Base-by-base conservation (phyloP, 2,888 invertebrate species). In the Miltochrista miniata region DNA sequence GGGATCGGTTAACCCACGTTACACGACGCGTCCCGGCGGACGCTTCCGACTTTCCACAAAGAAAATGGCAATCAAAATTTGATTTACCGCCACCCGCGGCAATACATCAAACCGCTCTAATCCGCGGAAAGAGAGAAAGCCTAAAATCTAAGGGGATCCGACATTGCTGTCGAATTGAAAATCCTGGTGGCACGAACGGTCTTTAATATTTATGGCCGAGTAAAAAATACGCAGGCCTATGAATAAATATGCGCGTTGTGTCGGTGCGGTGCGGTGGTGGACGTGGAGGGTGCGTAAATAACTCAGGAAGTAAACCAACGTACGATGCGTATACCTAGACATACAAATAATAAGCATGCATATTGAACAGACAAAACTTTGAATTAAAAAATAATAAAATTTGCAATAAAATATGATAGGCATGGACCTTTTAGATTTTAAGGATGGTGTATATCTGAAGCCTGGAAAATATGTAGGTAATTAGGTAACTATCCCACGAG, bases 51-150 rank as follows among this genome's bases (percentile, higher is more conserved):
- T 87, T 87, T 88, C 86, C 79, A 89, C 89, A 90, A 89, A 90
- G 90, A 90, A 90, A 90, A 90, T 89, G 85, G 81, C 91, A 91
- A 91, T 91, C 90, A 89, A 90, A 90, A 91, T 91, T 91, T 90
- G 90, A 90, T 91, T 91, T 91, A 91, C 91, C 84, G 90, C 88
- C 87, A 83, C 90, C 87, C 86, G 83, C 83, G 86, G 89, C 89
- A 82, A 79, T 87, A 89, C 87, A 88, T 87, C 88, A 88, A 80
- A 81, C 84, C 83, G 71, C 81, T 84, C 82, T 89, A 88, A 90
- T 89, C 87, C 87, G 83, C 79, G 81, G 83, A 85, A 84, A 82
- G 81, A 84, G 74, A 78, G 79, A 79, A 84, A 82, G 79, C 87
- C 87, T 85, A 82, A 83, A 85, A 81, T 87, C 83, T 87, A 82